These are phyloP conservation scores for Drosophila birchii DNA, from an alignment of 2,888 invertebrate genomes.

Conservation along the genomic window DNA sequence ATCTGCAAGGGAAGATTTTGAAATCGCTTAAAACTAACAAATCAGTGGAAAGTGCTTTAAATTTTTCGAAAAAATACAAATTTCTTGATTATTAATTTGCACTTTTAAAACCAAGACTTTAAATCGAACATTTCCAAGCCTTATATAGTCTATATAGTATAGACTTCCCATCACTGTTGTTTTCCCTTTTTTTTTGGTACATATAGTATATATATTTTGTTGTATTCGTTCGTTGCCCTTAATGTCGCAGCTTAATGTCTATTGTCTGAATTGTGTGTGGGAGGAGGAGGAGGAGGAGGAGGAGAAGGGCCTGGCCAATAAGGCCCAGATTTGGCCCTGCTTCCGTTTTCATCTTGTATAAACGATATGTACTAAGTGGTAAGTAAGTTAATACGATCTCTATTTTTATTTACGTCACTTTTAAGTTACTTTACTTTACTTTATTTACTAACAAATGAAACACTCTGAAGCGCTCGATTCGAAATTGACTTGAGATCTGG, in stretches of 20 bases:
- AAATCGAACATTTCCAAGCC: not conserved
- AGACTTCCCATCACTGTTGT: conserved; percentile 22
- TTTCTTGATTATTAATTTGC: too few species aligned
- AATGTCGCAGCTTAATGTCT: conserved; percentile 62
- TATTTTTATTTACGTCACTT: conserved; percentile 8
- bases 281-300: conserved; percentile 30
- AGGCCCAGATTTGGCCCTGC: conserved; percentile 8
- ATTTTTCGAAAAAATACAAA: too few species aligned
- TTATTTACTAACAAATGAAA: conserved; percentile 43
- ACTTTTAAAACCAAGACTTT: not conserved
- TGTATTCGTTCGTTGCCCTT: conserved; percentile 63
- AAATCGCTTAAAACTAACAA: too few species aligned
- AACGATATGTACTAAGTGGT: conserved; percentile 72
- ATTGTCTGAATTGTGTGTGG: conserved; percentile 57
- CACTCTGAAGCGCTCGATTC: conserved; percentile 30
- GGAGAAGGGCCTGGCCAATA: conserved; percentile 37
- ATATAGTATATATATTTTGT: not conserved
- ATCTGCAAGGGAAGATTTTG: too few species aligned
- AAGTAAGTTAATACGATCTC: conserved; percentile 35
- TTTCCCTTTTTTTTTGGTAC: not conserved
- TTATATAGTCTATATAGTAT: not conserved
- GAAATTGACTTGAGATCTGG: conserved; percentile 75
- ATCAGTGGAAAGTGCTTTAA: too few species aligned
- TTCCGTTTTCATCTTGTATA: conserved; percentile 42
- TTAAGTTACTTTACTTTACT: conserved; percentile 6